Percentiles rank a stretch among this genome's conserved stretches.
Evolutionary conservation across 1,140 invertebrate species (phyloP).

Genomic region (Melitaea cinxia): DNA sequence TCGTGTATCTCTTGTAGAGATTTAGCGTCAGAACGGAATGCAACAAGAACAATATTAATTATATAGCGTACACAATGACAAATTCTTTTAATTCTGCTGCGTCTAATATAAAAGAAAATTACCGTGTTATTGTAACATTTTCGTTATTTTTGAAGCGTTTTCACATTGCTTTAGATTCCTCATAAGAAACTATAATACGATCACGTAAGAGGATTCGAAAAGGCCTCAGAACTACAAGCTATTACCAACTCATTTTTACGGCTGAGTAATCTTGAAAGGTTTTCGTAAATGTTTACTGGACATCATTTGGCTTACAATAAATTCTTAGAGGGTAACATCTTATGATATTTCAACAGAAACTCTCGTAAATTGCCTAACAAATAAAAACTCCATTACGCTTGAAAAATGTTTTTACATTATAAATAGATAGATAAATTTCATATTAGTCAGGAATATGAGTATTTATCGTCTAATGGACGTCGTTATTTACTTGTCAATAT

Average conservation of each 20-base stretch:
- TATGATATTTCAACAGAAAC: neutral
- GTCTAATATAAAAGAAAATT: no score
- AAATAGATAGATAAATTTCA: neutral
- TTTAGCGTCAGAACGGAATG: no score
- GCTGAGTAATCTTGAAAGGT: slow-evolving; percentile 31
- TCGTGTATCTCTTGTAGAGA: no score
- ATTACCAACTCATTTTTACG: slow-evolving; percentile 37
- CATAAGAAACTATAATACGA: slow-evolving; percentile 22
- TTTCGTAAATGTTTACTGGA: slow-evolving; percentile 25
- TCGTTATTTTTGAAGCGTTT: no score
- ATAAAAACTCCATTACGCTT: neutral
- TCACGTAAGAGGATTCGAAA: slow-evolving; percentile 30
- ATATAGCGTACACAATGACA: no score
- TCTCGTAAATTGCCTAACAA: neutral
- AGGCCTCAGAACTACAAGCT: slow-evolving; percentile 15
- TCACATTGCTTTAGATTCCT: slow-evolving; percentile 13
- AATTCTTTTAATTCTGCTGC: no score
- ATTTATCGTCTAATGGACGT: neutral
- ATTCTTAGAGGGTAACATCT: slow-evolving; percentile 8
- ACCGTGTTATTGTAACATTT: no score
- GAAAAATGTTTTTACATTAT: neutral
- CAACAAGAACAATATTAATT: no score
- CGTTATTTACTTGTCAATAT: neutral
- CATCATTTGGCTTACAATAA: slow-evolving; percentile 32
- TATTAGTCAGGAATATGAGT: neutral